A percentile compares a stretch with the other conserved stretches of the same genome.
Evolutionary conservation across 2,113 vertebrate genomes (phyloP).

Genomic region (Mastomys coucha): DNA sequence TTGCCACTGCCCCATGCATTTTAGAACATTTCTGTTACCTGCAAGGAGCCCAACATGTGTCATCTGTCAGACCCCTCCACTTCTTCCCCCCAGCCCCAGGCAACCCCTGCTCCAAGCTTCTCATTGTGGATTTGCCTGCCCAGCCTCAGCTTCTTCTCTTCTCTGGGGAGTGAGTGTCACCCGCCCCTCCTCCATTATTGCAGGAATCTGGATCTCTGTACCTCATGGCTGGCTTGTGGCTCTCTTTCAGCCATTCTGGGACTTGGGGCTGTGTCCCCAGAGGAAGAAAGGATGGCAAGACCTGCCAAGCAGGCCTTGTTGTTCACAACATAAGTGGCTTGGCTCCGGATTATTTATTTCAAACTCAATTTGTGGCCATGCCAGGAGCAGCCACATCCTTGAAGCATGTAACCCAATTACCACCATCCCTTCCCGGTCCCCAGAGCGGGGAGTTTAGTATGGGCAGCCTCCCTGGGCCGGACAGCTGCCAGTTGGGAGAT

Average conservation of each 20-base stretch:
- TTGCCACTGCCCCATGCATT: no score
- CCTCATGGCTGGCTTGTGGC: background rate
- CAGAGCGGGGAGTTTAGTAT: background rate
- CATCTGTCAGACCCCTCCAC: background rate
- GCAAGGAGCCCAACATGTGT: background rate
- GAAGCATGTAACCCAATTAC: slow-evolving; percentile 55
- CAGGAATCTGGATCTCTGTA: background rate
- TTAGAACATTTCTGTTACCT: background rate
- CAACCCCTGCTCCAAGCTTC: background rate
- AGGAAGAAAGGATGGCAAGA: background rate
- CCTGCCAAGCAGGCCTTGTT: background rate
- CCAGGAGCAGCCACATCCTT: slow-evolving; percentile 56
- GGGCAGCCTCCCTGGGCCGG: background rate
- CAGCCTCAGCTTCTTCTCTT: background rate
- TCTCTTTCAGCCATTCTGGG: background rate
- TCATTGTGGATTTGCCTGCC: background rate
- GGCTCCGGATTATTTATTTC: slow-evolving; percentile 64
- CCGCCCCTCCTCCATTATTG: background rate
- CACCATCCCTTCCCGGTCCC: background rate
- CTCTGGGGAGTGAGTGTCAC: background rate
- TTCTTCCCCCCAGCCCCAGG: background rate
- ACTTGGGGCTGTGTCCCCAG: background rate
- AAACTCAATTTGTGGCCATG: slow-evolving; percentile 74
- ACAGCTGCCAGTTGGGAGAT: background rate
- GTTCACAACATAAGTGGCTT: slow-evolving; percentile 33